Evolutionary conservation across 2,113 vertebrate genomes (phyloP).

Genomic region (Ginglymostoma cirratum): DNA sequence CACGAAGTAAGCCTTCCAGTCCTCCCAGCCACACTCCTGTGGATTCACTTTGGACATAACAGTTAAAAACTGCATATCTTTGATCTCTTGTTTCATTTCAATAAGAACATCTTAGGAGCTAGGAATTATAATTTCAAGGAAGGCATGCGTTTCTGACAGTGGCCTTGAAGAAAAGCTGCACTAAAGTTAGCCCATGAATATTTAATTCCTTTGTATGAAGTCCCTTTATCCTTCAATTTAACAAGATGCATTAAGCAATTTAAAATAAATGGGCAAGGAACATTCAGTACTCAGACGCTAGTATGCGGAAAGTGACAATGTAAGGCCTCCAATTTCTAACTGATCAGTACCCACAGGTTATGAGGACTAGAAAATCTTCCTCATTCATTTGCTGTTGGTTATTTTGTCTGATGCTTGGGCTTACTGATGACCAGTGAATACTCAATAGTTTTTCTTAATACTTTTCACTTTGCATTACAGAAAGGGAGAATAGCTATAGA

Average conservation of each 20-base stretch:
- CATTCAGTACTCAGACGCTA: not conserved
- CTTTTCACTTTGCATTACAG: not conserved
- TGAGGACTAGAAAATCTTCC: not conserved
- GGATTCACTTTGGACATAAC: not conserved
- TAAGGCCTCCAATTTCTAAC: not conserved
- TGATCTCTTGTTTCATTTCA: not conserved
- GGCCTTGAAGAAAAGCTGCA: not conserved
- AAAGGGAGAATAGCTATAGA: not conserved
- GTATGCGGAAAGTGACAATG: not conserved
- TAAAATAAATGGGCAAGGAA: slow-evolving; percentile 3
- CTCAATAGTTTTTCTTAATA: not conserved
- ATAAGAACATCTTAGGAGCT: not conserved
- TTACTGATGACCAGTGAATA: not conserved
- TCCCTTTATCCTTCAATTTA: slow-evolving; percentile 10
- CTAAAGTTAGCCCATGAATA: slow-evolving; percentile 10
- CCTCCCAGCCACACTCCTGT: not conserved
- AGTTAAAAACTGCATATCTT: not conserved
- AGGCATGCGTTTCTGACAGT: not conserved
- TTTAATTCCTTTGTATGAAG: not conserved
- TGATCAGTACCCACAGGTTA: not conserved
- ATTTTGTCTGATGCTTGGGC: not conserved
- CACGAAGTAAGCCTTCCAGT: not conserved
- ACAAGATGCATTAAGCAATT: not conserved
- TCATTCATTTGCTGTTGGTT: not conserved
- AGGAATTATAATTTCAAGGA: not conserved